phyloP scores from a whole-genome alignment of 1,140 invertebrate species.

The Anastatus disparis region DNA sequence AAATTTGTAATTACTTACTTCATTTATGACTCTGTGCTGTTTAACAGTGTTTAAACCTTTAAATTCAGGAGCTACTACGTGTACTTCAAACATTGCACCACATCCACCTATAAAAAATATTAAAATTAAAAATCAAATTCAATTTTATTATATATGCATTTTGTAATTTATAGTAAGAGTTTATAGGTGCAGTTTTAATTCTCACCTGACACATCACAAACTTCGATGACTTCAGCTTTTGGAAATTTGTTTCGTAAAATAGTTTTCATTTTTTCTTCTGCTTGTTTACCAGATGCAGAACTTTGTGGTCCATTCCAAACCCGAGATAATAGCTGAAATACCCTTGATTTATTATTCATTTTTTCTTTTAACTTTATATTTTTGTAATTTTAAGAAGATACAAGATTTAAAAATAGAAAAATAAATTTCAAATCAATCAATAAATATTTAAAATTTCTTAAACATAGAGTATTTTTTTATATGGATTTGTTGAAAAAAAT shows the following conservation, averaged over 20 bases:
- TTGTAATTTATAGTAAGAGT: background rate
- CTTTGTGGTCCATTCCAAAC: conserved; percentile 61
- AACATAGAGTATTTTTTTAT: background rate
- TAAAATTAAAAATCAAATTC: background rate
- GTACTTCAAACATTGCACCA: conserved; percentile 89
- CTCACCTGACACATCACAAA: conserved; percentile 77
- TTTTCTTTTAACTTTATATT: conserved; percentile 37
- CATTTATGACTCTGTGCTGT: conserved; percentile 84
- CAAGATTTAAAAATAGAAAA: background rate
- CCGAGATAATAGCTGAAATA: conserved; percentile 62
- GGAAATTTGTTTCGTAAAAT: conserved; percentile 72
- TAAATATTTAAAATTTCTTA: background rate
- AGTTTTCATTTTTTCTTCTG: conserved; percentile 62
- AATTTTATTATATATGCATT: background rate
- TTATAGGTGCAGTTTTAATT: conserved; percentile 18
- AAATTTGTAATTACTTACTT: conserved; percentile 68
- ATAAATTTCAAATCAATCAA: conserved; percentile 35
- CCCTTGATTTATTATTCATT: conserved; percentile 59
- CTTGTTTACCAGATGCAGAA: conserved; percentile 57
- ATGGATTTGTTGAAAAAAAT: background rate
- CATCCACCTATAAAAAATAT: conserved; percentile 74
- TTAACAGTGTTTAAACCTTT: conserved; percentile 80
- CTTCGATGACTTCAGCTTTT: conserved; percentile 74
- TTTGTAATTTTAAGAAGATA: background rate
- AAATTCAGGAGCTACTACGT: conserved; percentile 80